Evolutionary conservation across 2,888 invertebrate species (phyloP), one percentile per base, ranked within the genome.

Genomic region (Pasiphila rectangulata): DNA sequence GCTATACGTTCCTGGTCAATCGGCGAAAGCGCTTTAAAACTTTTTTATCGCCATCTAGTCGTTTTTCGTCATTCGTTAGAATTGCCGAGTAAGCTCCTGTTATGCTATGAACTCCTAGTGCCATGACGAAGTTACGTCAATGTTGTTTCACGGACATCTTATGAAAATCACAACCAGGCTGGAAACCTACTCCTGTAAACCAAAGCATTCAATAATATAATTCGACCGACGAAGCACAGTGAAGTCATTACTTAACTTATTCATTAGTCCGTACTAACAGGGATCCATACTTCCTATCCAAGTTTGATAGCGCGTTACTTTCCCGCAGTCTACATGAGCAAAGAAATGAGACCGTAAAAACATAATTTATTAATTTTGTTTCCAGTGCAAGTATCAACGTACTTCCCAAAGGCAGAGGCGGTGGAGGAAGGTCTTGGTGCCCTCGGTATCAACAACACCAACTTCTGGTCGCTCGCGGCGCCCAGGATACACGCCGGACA

Each of bases 401-500:
- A 82, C 56, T 82, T 86, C 57, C 62, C 72, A 0, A 59, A 69
- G 29, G 61, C 72, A 0, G 77, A 79, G 0, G 57, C 53, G 0
- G 48, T 87, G 35, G 83, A 85, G 57, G 1, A 47, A 0, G 67
- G 60, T 0, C 61, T 88, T 15, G 58, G 51, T 9, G 49, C 52
- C 0, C 63, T 80, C 0, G 87, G 86, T 9, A 72, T 87, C 57
- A 87, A 87, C 61, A 78, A 85, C 62, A 85, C 87, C 23, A 82
- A 84, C 64, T 86, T 87, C 71, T 88, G 86, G 87, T 84, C 84
- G 0, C 45, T 84, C 29, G 84, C 85, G 3, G 86, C 84, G 1
- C 82, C 83, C 1, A 59, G 76, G 7, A 62, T 87, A 5, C 71
- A 70, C 2, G 67, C 68, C 0, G 87, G 87, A 1, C 48, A 73